Evolutionary conservation across 2,888 invertebrate species (phyloP), one percentile per base, ranked within the genome.

Genomic region (Liposcelis brunnea): DNA sequence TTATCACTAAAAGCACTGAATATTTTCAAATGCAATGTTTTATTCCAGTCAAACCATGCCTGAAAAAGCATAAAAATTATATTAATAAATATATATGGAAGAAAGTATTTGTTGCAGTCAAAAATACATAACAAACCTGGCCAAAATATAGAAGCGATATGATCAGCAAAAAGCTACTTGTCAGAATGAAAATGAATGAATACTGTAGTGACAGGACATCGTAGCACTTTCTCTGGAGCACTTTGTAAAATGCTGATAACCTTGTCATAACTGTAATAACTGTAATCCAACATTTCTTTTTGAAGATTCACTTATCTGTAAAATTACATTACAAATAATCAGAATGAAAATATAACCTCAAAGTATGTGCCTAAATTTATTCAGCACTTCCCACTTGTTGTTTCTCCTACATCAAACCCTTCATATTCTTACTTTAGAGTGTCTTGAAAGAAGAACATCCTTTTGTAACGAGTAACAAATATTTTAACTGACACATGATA

Each of bases 151-250:
- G 55, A 31, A 62, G 57, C 14, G 63, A 62, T 40, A 64, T 58
- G 48, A 65, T 58, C 47, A 64, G 58, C 45, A 61, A 60, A 3
- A 62, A 60, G 35, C 63, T 60, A 2, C 62, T 58, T 32, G 65
- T 52, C 18, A 64, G 50, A 47, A 65, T 56, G 12, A 65, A 54
- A 12, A 66, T 53, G 8, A 65, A 51, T 2, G 63, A 64, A 46
- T 62, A 64, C 49, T 62, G 65, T 49, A 64, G 61, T 14, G 65
- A 66, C 5, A 66, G 55, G 40, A 66, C 51, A 54, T 66, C 65
- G 55, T 66, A 66, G 49, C 60, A 60, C 51, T 62, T 61, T 53
- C 66, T 59, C 50, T 67, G 67, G 44, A 67, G 48, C 32, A 63
- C 53, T 52, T 66, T 66, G 16, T 35, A 35, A 26, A 26, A 8